A percentile compares a stretch with the other conserved stretches of the same genome.
These are phyloP conservation scores for Halcyon badia DNA, from an alignment of 2,797 vertebrate genomes.

Conservation along the genomic window DNA sequence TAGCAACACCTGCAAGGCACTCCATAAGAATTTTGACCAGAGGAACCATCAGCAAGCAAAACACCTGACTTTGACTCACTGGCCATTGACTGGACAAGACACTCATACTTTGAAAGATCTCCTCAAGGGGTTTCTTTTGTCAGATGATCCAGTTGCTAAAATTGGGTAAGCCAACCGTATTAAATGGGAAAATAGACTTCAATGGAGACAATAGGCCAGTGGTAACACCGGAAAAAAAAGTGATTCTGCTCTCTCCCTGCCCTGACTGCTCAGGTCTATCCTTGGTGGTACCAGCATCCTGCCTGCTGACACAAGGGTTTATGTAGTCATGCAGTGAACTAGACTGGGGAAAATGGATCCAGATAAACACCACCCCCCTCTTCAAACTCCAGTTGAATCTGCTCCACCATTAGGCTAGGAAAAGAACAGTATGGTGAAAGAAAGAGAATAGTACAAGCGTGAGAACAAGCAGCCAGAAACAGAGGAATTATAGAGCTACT, in stretches of 20 bases:
- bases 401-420: background rate
- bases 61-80: background rate
- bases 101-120: background rate
- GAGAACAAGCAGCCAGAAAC: background rate
- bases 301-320: background rate
- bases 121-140: background rate
- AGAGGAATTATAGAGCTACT: background rate
- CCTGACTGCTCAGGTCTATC: background rate
- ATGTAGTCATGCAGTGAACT: background rate
- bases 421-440: background rate
- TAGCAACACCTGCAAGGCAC: background rate
- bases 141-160: background rate
- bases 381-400: background rate
- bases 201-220: background rate
- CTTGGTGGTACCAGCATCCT: background rate
- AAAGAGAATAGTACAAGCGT: background rate
- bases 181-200: background rate
- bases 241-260: background rate
- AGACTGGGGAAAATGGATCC: background rate
- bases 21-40: background rate
- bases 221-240: background rate
- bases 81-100: background rate
- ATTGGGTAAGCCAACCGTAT: background rate
- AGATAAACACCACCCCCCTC: too few relatives aligned
- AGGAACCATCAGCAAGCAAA: background rate